Evolutionary conservation across 1,140 invertebrate species (phyloP), one percentile per base, ranked within the genome.

Genomic region (Lithobius niger): DNA sequence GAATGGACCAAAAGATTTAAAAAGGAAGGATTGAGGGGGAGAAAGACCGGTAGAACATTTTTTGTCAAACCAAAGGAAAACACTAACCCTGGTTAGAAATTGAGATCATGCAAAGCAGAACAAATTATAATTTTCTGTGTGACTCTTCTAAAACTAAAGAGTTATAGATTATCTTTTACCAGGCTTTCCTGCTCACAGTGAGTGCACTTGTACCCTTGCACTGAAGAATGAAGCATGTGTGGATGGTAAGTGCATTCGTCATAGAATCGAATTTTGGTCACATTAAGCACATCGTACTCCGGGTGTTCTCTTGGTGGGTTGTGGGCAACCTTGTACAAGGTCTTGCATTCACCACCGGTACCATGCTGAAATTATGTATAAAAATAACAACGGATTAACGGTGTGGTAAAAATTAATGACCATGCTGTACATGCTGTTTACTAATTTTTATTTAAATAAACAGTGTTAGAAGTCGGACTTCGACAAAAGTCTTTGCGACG

Each of bases 191-290:
- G 25, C 1, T 53, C 49, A 22, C 45, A 54, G 6, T 50, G 4
- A 6, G 31, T 45, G 27, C 58, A 60, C 49, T 61, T 53, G 22
- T 59, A 53, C 18, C 60, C 60, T 2, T 56, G 21, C 36, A 59
- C 52, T 3, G 28, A 42, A 1, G 51, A 36, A 51, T 58, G 57
- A 1, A 54, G 48, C 1, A 45, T 31, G 27, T 54, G 27, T 0
- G 60, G 60, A 2, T 31, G 15, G 16, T 42, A 6, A 16, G 27
- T 56, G 57, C 64, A 65, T 52, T 63, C 63, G 55, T 65, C 58
- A 47, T 61, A 65, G 28, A 60, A 57, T 24, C 57, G 43, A 21
- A 49, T 54, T 44, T 65, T 65, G 47, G 64, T 65, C 0, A 65
- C 58, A 27, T 65, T 65, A n/a, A 65, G 47, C 0, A 64, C 63